These are phyloP conservation scores for Lepilemur ruficaudatus DNA, from an alignment of 2,797 vertebrate species.

Conservation along the genomic window DNA sequence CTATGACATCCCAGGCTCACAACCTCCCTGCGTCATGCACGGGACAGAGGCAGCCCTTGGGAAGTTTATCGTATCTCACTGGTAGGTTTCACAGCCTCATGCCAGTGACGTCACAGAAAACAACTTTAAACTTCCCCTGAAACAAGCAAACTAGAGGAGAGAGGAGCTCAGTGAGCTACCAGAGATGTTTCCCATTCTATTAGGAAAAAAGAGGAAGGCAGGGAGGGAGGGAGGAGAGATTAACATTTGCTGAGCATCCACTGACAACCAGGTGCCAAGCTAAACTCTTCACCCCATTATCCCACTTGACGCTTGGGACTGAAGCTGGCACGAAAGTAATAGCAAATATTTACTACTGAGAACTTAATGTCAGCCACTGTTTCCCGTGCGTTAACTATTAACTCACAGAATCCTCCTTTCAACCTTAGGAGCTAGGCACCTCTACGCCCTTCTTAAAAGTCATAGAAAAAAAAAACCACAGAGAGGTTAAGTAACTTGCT, in stretches of 20 bases:
- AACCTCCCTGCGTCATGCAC: not conserved
- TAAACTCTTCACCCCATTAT: not conserved
- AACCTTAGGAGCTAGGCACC: not conserved
- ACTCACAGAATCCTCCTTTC: not conserved
- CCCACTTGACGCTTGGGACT: not conserved
- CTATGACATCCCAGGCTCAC: not conserved
- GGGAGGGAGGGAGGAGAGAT: too few relatives aligned
- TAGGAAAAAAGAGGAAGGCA: not conserved
- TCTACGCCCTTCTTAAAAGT: not conserved
- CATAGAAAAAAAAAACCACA: not conserved
- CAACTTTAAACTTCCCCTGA: not conserved
- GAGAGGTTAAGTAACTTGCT: not conserved
- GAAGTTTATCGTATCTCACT: not conserved
- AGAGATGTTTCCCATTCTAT: not conserved
- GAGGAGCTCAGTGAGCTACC: not conserved
- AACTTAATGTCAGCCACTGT: not conserved
- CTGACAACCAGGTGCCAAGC: not conserved
- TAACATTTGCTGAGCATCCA: not conserved
- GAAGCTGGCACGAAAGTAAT: not conserved
- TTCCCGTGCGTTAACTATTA: not conserved
- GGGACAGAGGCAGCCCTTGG: not conserved
- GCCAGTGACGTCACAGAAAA: not conserved
- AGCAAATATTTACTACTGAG: slow-evolving; percentile 31
- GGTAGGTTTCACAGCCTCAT: not conserved
- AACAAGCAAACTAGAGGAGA: not conserved